Percentiles rank a stretch among this genome's conserved stretches.
Evolutionary conservation across 2,797 vertebrate genomes (phyloP).

Genomic region (Gymnocypris eckloni): DNA sequence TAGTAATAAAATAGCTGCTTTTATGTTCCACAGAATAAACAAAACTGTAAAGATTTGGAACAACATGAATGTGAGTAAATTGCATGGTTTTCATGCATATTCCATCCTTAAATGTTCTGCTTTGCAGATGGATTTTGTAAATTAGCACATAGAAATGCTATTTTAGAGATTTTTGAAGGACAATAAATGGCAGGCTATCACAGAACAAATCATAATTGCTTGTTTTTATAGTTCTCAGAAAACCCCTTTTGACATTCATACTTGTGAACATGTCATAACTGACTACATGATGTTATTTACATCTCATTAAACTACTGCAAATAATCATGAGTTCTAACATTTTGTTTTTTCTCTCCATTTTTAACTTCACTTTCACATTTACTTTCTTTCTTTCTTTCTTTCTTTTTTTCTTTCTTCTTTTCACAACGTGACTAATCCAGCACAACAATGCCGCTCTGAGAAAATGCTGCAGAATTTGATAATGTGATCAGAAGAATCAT

Average conservation of each 20-base stretch:
- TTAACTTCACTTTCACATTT: not conserved
- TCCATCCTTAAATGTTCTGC: not conserved
- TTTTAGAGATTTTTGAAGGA: not conserved
- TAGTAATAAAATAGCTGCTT: too few species aligned
- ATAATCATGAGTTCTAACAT: slow-evolving; percentile 13
- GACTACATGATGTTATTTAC: slow-evolving; percentile 15
- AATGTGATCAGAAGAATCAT: slow-evolving; percentile 33
- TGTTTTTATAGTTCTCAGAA: slow-evolving; percentile 25
- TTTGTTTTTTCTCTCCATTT: not conserved
- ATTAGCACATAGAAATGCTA: not conserved
- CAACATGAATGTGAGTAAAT: slow-evolving; percentile 4
- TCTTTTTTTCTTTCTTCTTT: not conserved
- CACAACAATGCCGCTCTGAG: slow-evolving; percentile 3
- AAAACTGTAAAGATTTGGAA: not conserved
- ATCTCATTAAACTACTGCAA: slow-evolving; percentile 26
- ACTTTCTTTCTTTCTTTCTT: not conserved
- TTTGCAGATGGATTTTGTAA: not conserved
- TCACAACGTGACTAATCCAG: not conserved
- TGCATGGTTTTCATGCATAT: not conserved
- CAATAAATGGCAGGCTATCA: slow-evolving; percentile 23
- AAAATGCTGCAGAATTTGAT: slow-evolving; percentile 6
- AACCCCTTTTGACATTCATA: slow-evolving; percentile 20
- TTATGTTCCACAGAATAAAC: not conserved
- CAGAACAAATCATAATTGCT: slow-evolving; percentile 27
- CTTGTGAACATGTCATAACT: slow-evolving; percentile 1